A percentile compares a stretch with the other conserved stretches of the same genome.
Evolutionary conservation across 2,888 invertebrate species (phyloP).

Genomic region (Lithophane leautieri): DNA sequence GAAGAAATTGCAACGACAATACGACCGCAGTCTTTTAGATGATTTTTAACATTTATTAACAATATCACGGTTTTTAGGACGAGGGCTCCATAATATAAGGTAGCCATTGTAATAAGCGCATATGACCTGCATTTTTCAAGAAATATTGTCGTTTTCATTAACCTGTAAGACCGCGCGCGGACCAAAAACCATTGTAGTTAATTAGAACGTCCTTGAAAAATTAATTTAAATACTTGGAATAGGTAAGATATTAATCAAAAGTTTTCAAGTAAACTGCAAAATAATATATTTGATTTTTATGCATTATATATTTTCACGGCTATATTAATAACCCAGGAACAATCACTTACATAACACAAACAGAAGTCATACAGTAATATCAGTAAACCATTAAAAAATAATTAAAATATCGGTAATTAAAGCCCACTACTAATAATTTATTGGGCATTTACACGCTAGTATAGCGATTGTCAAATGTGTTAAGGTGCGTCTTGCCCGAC

Average conservation of each 20-base stretch:
- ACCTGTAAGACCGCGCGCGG: too few relatives aligned
- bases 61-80: constrained; percentile 1
- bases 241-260: constrained; percentile 18
- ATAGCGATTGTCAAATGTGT: not conserved
- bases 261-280: constrained; percentile 32
- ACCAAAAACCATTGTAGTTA: too few relatives aligned
- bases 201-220: too few relatives aligned
- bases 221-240: not conserved
- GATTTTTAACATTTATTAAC: not conserved
- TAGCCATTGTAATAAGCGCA: not conserved
- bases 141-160: not conserved
- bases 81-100: too few relatives aligned
- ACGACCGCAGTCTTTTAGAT: not conserved
- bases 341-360: constrained; percentile 4
- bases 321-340: constrained; percentile 14
- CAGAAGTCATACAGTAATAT: constrained; percentile 17
- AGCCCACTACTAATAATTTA: constrained; percentile 5
- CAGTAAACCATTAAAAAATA: constrained; percentile 5
- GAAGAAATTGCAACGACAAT: not conserved
- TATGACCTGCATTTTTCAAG: too few relatives aligned
- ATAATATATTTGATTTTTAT: constrained; percentile 42
- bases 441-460: not conserved
- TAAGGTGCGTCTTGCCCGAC: not conserved
- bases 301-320: constrained; percentile 8
- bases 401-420: not conserved